These are phyloP conservation scores for Eupleurogrammus muticus DNA, from an alignment of 2,797 vertebrate species.

Conservation along the genomic window DNA sequence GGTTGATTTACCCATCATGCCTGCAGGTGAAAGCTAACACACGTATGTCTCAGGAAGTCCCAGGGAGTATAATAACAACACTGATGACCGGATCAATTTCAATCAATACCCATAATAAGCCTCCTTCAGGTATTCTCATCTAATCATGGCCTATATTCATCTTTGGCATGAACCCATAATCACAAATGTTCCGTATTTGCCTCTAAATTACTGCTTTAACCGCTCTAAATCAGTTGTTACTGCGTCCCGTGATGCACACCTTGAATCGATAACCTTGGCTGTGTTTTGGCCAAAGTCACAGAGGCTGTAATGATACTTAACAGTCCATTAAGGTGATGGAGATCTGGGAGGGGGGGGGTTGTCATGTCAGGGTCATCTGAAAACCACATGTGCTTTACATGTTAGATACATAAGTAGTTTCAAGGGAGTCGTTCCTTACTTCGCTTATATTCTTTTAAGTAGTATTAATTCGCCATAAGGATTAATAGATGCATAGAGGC, in stretches of 20 bases:
- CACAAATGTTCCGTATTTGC: conserved; percentile 20
- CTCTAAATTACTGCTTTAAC: conserved; percentile 42
- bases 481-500: not conserved
- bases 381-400: conserved; percentile 3
- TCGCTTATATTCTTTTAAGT: not conserved
- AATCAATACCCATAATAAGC: conserved; percentile 64
- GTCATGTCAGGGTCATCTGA: conserved; percentile 56
- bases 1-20: conserved; percentile 40
- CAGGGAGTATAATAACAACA: conserved; percentile 45
- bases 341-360: conserved; percentile 40
- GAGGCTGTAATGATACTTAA: conserved; percentile 68
- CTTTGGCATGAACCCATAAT: conserved; percentile 18
- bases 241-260: conserved; percentile 51
- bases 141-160: conserved; percentile 36
- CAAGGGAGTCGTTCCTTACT: not conserved
- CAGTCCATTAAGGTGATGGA: conserved; percentile 76
- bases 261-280: conserved; percentile 69
- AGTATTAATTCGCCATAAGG: not conserved
- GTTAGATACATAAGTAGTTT: not conserved
- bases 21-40: conserved; percentile 24
- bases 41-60: conserved; percentile 45
- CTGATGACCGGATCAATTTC: conserved; percentile 65
- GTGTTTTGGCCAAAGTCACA: conserved; percentile 67
- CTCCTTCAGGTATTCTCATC: conserved; percentile 34
- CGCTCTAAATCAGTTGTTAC: conserved; percentile 41